Evolutionary conservation across 1,140 invertebrate species (phyloP).

Genomic region (Holcopasites calliopsidis): DNA sequence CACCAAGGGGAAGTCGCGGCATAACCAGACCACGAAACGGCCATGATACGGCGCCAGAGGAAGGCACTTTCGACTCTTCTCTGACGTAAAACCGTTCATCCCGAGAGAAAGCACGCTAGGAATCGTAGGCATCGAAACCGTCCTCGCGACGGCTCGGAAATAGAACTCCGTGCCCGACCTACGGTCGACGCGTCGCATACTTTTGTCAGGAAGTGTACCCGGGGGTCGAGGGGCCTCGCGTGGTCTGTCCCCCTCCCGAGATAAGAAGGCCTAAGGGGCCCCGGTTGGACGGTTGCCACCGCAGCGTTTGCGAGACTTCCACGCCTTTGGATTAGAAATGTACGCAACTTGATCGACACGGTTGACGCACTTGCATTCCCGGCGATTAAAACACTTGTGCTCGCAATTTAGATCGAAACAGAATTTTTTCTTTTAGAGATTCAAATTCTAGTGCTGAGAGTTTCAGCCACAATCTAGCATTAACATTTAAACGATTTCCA

Average conservation of each 20-base stretch:
- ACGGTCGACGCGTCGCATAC: background rate
- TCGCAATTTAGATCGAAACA: too few species aligned
- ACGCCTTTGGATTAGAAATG: slow-evolving; percentile 37
- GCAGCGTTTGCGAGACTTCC: slow-evolving; percentile 36
- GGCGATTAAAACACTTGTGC: background rate
- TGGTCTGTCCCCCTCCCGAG: slow-evolving; percentile 51
- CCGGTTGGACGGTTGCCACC: slow-evolving; percentile 40
- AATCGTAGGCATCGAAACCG: slow-evolving; percentile 18
- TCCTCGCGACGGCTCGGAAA: background rate
- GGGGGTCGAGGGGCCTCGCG: slow-evolving; percentile 39
- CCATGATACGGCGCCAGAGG: background rate
- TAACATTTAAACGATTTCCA: too few species aligned
- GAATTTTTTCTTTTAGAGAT: too few species aligned
- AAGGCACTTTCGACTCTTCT: background rate
- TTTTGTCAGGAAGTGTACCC: slow-evolving; percentile 53
- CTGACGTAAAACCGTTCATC: slow-evolving; percentile 5
- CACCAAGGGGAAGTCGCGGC: background rate
- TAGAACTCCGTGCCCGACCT: background rate
- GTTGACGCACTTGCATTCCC: background rate
- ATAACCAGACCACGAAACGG: background rate
- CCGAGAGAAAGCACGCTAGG: background rate
- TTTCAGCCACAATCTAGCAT: too few species aligned
- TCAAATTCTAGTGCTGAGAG: too few species aligned
- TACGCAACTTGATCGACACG: background rate
- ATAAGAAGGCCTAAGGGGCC: slow-evolving; percentile 48